Conservation (phyloP, 2,113 vertebrate species). For the Gobio gobio region DNA sequence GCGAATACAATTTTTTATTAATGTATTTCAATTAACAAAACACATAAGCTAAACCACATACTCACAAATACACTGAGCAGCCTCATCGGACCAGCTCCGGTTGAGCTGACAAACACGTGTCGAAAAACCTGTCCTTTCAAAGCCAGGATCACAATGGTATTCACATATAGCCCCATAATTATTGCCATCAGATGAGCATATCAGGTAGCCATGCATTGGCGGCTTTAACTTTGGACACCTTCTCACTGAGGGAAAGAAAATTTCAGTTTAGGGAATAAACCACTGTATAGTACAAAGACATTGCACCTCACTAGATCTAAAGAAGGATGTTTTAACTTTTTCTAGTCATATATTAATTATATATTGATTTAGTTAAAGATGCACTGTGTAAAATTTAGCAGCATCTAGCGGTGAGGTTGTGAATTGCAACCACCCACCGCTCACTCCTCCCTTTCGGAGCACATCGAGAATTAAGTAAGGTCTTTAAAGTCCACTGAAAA, state of each 20-base stretch:
- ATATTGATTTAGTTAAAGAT: neutral
- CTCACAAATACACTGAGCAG: constrained; percentile 84
- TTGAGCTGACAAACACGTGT: constrained; percentile 86
- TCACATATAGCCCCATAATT: constrained; percentile 92
- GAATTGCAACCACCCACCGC: too few species aligned
- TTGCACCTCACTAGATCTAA: neutral
- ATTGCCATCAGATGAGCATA: constrained; percentile 84
- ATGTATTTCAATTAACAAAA: neutral
- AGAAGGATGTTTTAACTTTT: neutral
- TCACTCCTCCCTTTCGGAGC: too few species aligned
- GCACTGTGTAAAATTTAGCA: too few species aligned
- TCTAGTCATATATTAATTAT: neutral
- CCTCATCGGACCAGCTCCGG: constrained; percentile 83
- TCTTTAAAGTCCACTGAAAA: too few species aligned
- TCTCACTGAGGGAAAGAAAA: constrained; percentile 76
- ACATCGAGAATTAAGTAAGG: too few species aligned
- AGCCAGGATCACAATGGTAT: constrained; percentile 87
- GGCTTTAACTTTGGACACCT: constrained; percentile 82
- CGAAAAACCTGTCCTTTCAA: constrained; percentile 80
- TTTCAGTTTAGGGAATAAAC: neutral
- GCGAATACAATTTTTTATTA: too few species aligned
- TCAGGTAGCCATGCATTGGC: constrained; percentile 85
- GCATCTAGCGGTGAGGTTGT: too few species aligned
- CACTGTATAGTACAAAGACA: neutral
- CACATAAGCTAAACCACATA: constrained; percentile 36